A percentile compares a stretch with the other conserved stretches of the same genome.
phyloP scores from a whole-genome alignment of 1,140 invertebrate genomes.

The Pentalonia nigronervosa region DNA sequence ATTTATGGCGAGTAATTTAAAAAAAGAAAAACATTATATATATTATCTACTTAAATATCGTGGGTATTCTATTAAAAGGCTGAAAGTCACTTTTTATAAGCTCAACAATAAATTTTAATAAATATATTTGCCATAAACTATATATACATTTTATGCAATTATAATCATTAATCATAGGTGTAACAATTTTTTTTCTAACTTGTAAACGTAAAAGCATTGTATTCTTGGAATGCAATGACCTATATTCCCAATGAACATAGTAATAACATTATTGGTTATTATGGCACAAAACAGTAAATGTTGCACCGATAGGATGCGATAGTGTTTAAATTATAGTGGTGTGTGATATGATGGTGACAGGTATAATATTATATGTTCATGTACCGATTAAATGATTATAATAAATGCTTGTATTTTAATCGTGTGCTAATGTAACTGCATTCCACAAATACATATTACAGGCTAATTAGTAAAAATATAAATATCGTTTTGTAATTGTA shows the following conservation, averaged over 20 bases:
- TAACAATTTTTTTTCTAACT: not conserved
- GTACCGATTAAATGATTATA: not conserved
- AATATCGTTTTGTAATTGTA: not conserved
- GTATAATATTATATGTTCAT: not conserved
- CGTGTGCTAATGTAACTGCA: not conserved
- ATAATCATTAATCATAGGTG: not conserved
- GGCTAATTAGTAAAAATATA: not conserved
- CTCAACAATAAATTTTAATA: not conserved
- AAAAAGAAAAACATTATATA: not conserved
- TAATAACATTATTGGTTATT: not conserved
- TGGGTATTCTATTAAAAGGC: not conserved
- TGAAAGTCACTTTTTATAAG: not conserved
- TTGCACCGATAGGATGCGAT: not conserved
- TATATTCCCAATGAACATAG: not conserved
- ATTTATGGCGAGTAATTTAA: not conserved
- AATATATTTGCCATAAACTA: not conserved
- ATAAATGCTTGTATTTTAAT: not conserved
- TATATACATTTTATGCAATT: not conserved
- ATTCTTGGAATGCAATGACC: not conserved
- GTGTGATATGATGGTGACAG: not conserved
- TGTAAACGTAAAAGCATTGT: not conserved
- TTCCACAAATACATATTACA: not conserved
- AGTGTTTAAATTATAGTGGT: not conserved
- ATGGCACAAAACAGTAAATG: not conserved
- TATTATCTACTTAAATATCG: not conserved